Base-by-base conservation (phyloP, 2,888 invertebrate genomes). In the Ochropleura plecta region DNA sequence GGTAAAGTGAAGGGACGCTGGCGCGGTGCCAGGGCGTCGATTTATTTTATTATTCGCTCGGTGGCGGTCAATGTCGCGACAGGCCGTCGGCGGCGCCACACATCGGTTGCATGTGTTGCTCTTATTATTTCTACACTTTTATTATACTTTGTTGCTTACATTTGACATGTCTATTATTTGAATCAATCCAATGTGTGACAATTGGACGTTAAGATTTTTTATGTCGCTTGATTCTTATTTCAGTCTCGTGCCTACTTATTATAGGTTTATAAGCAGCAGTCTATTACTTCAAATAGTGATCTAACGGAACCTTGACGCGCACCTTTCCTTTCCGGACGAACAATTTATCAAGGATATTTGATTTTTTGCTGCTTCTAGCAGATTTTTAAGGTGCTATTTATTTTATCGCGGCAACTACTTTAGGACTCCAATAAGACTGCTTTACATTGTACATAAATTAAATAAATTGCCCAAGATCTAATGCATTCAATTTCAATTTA, bases 31-130 rank as follows among this genome's bases (percentile, higher is more conserved):
- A 96, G 92, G 84, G 89, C 92, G 93, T 92, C 94, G 93, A 93
- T 95, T 95, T 94, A 91, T 94, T 95, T 96, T 96, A 96, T 96
- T 95, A 95, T 95, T 94, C 95, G 94, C 93, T 87, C 88, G 88
- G 93, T 94, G 94, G 94, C 95, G 96, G 96, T 96, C 96, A 96
- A 95, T 96, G 96, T 96, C 96, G 96, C 96, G 95, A 91, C 95
- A 89, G 90, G 82, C 88, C 88, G 91, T 83, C 89, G 91, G 75
- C 92, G 93, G 93, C 94, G 95, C 94, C 93, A 90, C 88, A 91
- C 92, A 89, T 88, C 89, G 91, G 89, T 90, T 91, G 93, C 95
- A 94, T 94, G 93, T 94, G 94, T 91, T 92, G 89, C 90, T 92
- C 89, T 89, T 90, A 88, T 90, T 91, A 91, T 88, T 89, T 82